phyloP scores from a whole-genome alignment of 2,113 vertebrate genomes.

The Macaca mulatta region DNA sequence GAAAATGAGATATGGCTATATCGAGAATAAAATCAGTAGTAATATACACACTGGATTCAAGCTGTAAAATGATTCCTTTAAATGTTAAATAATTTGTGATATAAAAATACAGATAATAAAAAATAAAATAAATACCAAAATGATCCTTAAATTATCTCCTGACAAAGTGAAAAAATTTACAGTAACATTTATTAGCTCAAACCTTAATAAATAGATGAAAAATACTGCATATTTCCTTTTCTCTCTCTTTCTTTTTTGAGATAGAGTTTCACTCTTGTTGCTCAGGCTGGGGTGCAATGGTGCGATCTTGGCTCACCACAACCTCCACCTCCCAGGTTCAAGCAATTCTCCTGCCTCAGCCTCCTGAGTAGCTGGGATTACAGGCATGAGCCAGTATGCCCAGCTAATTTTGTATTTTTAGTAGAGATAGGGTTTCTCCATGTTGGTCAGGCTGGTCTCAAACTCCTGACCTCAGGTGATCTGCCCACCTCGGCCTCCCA shows the following conservation, averaged over 20 bases:
- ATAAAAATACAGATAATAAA: background rate
- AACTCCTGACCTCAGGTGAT: too few species aligned
- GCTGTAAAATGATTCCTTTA: background rate
- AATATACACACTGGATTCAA: conserved; percentile 15
- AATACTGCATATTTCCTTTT: background rate
- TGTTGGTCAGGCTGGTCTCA: too few species aligned
- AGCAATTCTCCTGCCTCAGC: too few species aligned
- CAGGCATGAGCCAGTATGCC: too few species aligned
- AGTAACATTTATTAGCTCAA: background rate
- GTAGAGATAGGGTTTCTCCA: too few species aligned
- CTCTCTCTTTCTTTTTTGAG: background rate
- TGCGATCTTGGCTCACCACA: too few species aligned
- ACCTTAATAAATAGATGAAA: background rate
- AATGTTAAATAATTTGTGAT: conserved; percentile 10
- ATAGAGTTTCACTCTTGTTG: too few species aligned
- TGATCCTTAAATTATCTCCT: background rate
- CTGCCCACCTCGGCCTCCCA: too few species aligned
- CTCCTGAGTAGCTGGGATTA: too few species aligned
- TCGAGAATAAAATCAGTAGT: conserved; percentile 26
- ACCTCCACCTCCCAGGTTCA: too few species aligned
- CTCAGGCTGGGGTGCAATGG: too few species aligned
- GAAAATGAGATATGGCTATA: background rate
- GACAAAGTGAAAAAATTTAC: background rate
- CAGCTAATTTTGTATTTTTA: too few species aligned
- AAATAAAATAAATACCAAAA: background rate